These are phyloP conservation scores for Chelonoidis abingdonii DNA, from an alignment of 2,113 vertebrate species.

Conservation along the genomic window DNA sequence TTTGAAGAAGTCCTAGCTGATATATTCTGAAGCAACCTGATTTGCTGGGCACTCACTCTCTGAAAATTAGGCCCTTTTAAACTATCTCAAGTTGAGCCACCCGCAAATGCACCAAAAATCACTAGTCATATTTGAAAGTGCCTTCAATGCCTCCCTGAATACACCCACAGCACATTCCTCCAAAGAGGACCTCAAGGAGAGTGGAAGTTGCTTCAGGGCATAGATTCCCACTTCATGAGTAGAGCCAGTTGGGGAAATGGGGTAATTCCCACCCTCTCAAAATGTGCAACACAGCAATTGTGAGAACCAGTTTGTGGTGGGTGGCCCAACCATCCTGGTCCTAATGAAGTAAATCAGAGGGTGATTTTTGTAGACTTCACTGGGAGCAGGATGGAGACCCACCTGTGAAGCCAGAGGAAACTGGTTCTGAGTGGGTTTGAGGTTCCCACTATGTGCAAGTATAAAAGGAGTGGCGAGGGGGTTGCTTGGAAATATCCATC, in stretches of 20 bases:
- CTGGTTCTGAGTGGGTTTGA: neutral
- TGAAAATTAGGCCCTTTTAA: neutral
- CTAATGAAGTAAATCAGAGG: neutral
- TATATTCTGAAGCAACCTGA: neutral
- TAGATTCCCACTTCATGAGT: neutral
- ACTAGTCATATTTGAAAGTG: neutral
- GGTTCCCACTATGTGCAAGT: neutral
- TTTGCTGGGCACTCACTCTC: rapidly evolving
- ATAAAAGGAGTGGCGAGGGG: neutral
- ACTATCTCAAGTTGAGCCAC: neutral
- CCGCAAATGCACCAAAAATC: neutral
- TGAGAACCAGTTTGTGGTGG: neutral
- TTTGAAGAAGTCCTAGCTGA: neutral
- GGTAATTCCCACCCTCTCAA: neutral
- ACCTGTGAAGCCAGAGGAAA: neutral
- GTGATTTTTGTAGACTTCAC: neutral
- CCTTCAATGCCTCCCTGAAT: neutral
- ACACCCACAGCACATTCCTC: neutral
- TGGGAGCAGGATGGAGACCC: neutral
- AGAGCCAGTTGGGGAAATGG: neutral
- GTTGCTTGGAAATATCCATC: neutral
- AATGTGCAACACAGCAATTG: neutral
- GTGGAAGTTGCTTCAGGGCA: neutral
- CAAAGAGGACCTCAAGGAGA: neutral
- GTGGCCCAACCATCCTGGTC: neutral